A percentile compares a stretch with the other conserved stretches of the same genome.
Conservation (phyloP, 2,113 vertebrate genomes). For the Eolophus roseicapilla region DNA sequence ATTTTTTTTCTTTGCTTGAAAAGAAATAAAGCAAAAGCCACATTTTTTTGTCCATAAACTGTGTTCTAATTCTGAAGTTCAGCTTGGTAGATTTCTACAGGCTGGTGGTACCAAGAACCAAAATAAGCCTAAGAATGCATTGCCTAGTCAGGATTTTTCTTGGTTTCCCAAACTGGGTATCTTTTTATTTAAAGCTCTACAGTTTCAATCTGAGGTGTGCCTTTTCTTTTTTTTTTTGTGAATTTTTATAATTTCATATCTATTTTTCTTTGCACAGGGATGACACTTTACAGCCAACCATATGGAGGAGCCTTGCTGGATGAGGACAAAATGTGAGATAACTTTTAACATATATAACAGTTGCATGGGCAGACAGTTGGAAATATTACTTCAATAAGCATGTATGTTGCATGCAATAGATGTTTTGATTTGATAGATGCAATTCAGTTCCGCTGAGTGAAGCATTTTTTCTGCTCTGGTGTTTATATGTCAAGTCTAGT, state of each 20-base stretch:
- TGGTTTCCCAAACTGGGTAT: not conserved
- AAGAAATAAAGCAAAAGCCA: not conserved
- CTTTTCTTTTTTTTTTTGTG: not conserved
- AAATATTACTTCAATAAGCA: not conserved
- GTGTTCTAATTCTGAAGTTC: not conserved
- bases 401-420: not conserved
- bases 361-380: not conserved
- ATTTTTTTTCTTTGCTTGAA: not conserved
- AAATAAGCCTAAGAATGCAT: not conserved
- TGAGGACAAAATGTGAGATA: slow-evolving; percentile 77
- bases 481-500: not conserved
- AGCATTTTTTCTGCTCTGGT: not conserved
- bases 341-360: not conserved
- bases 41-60: not conserved
- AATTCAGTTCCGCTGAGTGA: not conserved
- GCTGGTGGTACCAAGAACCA: not conserved
- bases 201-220: not conserved
- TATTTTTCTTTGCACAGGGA: slow-evolving; percentile 55
- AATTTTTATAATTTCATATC: not conserved
- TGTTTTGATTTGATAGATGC: not conserved
- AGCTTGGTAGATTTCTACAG: not conserved
- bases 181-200: not conserved
- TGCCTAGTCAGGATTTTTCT: not conserved
- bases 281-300: slow-evolving; percentile 73
- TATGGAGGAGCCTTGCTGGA: slow-evolving; percentile 72